Base-by-base conservation (phyloP, 2,888 invertebrate species). In the Myathropa florea region DNA sequence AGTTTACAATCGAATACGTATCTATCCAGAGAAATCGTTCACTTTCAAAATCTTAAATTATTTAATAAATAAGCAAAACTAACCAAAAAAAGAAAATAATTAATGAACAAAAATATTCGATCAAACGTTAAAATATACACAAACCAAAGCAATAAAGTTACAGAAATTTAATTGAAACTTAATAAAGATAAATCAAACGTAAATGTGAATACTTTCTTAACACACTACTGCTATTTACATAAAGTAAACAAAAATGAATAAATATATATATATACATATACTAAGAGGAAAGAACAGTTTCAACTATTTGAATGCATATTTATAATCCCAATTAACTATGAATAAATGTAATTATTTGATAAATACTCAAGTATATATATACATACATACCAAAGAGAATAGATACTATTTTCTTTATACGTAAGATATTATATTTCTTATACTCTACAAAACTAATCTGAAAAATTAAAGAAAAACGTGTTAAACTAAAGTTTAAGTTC, bases 371-470 rank as follows among this genome's bases (percentile, higher is more conserved):
- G 81, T 81, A 72, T 81, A 85, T 77, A 72, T 75, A 84, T 80
- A 60, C 26, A 83, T 86, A 55, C 28, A n/a, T 78, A 85, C 76
- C 83, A 64, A 36, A 80, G 53, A 82, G 46, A 63, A 67, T 64
- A 79, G 81, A 88, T 78, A 88, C 88, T 89, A 90, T 89, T 89
- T 88, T 90, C 83, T 84, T 88, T 83, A 78, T 88, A 79, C 80
- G 83, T 87, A 87, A 82, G 70, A 78, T 76, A 81, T 79, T 83
- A 83, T 86, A 88, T 76, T 82, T 87, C 83, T 88, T 77, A 89
- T 89, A 88, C 88, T 90, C 90, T 90, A 89, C 89, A 89, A 88
- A 90, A 90, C 89, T 90, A 88, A 89, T 89, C 89, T 88, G 88
- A 84, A 81, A 80, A 64, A 80, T n/a, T 4, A 88, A 87, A 24